Evolutionary conservation across 2,888 invertebrate genomes (phyloP).

Genomic region (Cancer borealis): DNA sequence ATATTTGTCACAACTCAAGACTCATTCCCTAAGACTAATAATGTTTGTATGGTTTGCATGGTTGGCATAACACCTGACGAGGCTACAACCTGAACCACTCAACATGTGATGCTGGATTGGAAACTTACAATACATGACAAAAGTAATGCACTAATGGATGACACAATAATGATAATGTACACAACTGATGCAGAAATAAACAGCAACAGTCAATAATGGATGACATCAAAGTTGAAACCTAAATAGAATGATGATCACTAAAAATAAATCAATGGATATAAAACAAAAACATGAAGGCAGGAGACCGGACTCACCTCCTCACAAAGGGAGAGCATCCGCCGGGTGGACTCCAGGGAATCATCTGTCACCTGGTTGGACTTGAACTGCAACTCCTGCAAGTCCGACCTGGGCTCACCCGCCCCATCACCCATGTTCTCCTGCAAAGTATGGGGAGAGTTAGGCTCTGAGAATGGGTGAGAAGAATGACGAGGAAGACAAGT

Average conservation of each 20-base stretch:
- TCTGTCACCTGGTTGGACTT: conserved; percentile 92
- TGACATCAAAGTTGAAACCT: neutral
- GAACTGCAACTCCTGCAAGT: conserved; percentile 93
- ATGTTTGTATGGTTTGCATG: neutral
- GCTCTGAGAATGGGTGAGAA: neutral
- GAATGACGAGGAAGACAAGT: neutral
- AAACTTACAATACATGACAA: neutral
- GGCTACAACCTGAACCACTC: neutral
- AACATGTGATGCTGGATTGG: neutral
- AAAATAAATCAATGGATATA: neutral
- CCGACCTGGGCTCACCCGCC: conserved; percentile 86
- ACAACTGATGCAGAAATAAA: neutral
- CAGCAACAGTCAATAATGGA: neutral
- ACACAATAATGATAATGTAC: neutral
- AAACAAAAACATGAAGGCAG: neutral
- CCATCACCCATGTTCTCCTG: conserved; percentile 72
- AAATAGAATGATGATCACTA: neutral
- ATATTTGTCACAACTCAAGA: neutral
- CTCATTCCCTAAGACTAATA: neutral
- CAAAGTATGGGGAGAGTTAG: neutral
- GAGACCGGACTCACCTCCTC: conserved; percentile 87
- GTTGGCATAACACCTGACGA: neutral
- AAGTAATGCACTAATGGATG: neutral
- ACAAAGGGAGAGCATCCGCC: conserved; percentile 94
- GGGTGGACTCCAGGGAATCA: conserved; percentile 93